Percentiles rank a stretch among this genome's conserved stretches.
Evolutionary conservation across 2,888 invertebrate genomes (phyloP).

Genomic region (Epinotia nisella): DNA sequence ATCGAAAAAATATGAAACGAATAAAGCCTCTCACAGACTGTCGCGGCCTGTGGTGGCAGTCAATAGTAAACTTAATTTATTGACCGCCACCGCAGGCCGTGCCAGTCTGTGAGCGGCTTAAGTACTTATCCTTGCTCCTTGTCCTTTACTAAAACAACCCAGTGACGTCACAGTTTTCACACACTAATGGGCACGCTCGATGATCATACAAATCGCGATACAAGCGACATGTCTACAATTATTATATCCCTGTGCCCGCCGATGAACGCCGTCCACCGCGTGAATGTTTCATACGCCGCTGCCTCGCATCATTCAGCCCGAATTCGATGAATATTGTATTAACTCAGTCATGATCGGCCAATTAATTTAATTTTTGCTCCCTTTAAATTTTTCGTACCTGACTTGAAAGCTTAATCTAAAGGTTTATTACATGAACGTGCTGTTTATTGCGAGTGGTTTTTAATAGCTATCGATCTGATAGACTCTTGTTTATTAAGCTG

Average conservation of each 20-base stretch:
- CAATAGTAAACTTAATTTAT: too few relatives aligned
- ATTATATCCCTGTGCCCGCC: constrained; percentile 17
- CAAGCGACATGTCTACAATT: neutral
- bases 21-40: too few relatives aligned
- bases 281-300: constrained; percentile 62
- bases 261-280: constrained; percentile 48
- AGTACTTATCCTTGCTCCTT: too few relatives aligned
- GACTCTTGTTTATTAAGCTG: constrained; percentile 15
- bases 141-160: too few relatives aligned
- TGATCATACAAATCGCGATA: neutral
- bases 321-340: constrained; percentile 61
- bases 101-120: too few relatives aligned
- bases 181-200: neutral
- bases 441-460: constrained; percentile 35
- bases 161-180: too few relatives aligned
- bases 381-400: constrained; percentile 35
- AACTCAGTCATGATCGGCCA: constrained; percentile 51
- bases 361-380: constrained; percentile 39
- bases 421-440: constrained; percentile 24
- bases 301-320: constrained; percentile 56
- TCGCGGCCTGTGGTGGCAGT: too few relatives aligned
- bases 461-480: constrained; percentile 5
- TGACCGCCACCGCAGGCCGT: too few relatives aligned
- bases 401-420: constrained; percentile 37
- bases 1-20: too few relatives aligned